Base-by-base conservation (phyloP, 2,888 invertebrate species). In the Drosophila fulvimacula region DNA sequence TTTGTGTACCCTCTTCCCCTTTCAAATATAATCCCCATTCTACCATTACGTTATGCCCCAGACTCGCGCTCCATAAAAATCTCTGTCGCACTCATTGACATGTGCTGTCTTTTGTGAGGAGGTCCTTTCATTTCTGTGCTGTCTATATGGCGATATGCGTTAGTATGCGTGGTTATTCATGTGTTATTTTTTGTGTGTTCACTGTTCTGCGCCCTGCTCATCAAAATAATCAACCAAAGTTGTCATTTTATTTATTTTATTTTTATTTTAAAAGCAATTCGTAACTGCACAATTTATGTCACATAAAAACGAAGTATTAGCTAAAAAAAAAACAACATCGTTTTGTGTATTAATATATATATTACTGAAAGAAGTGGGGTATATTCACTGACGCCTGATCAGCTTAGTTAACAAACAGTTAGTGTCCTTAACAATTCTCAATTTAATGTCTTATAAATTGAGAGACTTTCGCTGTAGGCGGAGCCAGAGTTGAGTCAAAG, bases 161-260 rank as follows among this genome's bases (percentile, higher is more conserved):
- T 38, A 51, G 34, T 52, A 19, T 48, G 39, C 48, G 56, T 42
- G 42, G 30, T 38, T 38, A 52, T 38, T 24, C n/a, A 34, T 44
- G 42, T 56, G 24, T 44, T 52, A n/a, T 51, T 34, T 63, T 44
- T 61, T 21, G 49, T 51, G 56, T 49, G 60, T 69, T 82, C 81
- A 86, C 83, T 81, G 81, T 82, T 82, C 83, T 62, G 73, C 65
- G 69, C 52, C 57, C 41, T 70, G 64, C 77, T 81, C 87, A 81
- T 83, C 84, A 78, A 87, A 86, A 84, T 87, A 84, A 84, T 84
- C 87, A 87, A 87, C 78, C 73, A 82, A 80, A 87, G 78, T 78
- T 87, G 69, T 51, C 51, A 57, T 69, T 78, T 73, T 49, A 32
- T 49, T 49, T 62, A 59, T 69, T 80, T 73, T 49, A 17, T 66